A percentile compares a stretch with the other conserved stretches of the same genome.
These are phyloP conservation scores for Sinohyriopsis cumingii DNA, from an alignment of 2,888 invertebrate species.

Conservation along the genomic window DNA sequence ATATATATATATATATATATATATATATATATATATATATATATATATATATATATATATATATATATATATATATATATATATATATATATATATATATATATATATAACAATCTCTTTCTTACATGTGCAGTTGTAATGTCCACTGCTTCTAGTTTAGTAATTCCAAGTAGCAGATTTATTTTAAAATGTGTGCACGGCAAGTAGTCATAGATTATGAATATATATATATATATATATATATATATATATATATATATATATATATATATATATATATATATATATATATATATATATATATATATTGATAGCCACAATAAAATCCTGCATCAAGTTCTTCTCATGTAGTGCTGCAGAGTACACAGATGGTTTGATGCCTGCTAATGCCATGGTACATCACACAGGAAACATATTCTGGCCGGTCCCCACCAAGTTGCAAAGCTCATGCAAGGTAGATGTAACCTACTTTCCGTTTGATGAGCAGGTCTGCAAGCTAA, in stretches of 20 bases:
- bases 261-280: not conserved
- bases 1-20: slow-evolving; percentile 4
- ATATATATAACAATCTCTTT: no score
- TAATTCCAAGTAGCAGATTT: no score
- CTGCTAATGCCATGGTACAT: slow-evolving; percentile 75
- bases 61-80: slow-evolving; percentile 7
- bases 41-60: not conserved
- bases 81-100: no score
- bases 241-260: no score
- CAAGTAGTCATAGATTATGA: no score
- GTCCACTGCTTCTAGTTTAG: no score
- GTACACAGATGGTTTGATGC: slow-evolving; percentile 76
- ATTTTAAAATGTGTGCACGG: no score
- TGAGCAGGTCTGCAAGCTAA: slow-evolving; percentile 75
- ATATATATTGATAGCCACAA: no score
- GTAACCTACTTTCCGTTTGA: slow-evolving; percentile 77
- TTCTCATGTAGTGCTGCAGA: slow-evolving; percentile 74
- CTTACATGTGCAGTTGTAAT: no score
- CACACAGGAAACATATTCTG: slow-evolving; percentile 76
- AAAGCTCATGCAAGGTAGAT: slow-evolving; percentile 75
- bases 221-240: no score
- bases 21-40: slow-evolving; percentile 4
- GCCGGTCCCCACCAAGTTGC: slow-evolving; percentile 77
- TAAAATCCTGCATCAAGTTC: not conserved
- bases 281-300: no score